A percentile compares a stretch with the other conserved stretches of the same genome.
Conservation (phyloP, 2,888 invertebrate genomes). For the Zeuzera pyrina region DNA sequence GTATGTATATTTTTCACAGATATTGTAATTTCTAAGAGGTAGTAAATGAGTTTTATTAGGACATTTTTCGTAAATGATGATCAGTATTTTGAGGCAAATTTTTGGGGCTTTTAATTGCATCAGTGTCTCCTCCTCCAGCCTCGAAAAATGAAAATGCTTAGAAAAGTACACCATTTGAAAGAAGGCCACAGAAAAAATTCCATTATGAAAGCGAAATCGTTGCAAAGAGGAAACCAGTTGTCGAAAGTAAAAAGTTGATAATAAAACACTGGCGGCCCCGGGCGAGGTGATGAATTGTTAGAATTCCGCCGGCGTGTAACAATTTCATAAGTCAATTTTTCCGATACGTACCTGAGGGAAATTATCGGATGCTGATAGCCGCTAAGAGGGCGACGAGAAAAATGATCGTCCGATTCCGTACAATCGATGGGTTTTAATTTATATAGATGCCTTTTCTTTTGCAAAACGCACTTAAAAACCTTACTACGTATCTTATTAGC, state of each 20-base stretch:
- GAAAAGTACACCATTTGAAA: constrained; percentile 3
- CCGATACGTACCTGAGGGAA: constrained; percentile 47
- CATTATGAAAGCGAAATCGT: constrained; percentile 12
- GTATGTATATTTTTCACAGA: too few species aligned
- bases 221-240: constrained; percentile 9
- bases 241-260: constrained; percentile 15
- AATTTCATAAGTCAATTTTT: constrained; percentile 42
- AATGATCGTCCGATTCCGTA: not conserved
- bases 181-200: constrained; percentile 8
- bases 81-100: too few species aligned
- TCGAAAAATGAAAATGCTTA: constrained; percentile 4
- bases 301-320: constrained; percentile 35
- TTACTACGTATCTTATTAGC: too few species aligned
- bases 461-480: too few species aligned
- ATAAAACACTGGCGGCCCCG: constrained; percentile 13
- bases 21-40: too few species aligned
- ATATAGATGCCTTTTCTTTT: too few species aligned
- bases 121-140: not conserved
- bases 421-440: too few species aligned
- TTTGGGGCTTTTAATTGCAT: constrained; percentile 10
- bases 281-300: constrained; percentile 40
- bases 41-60: too few species aligned
- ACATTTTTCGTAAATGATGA: too few species aligned
- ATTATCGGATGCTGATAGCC: constrained; percentile 33
- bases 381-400: too few species aligned